phyloP scores from a whole-genome alignment of 2,797 vertebrate species.

The Periparus ater region DNA sequence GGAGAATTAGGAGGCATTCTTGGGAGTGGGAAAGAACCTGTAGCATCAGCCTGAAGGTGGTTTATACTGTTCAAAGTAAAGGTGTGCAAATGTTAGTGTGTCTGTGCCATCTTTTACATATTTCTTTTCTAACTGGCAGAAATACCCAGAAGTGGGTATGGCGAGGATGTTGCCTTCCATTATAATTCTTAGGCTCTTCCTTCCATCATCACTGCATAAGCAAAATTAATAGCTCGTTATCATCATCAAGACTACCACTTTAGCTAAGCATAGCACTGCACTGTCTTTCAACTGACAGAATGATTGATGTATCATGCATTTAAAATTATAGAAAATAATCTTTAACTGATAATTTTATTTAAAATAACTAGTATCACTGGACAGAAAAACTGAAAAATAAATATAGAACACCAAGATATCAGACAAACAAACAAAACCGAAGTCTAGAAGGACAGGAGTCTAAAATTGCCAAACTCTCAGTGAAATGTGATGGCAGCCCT shows the following conservation, averaged over 20 bases:
- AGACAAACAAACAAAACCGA: not conserved
- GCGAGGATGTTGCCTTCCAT: not conserved
- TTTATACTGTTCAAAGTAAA: not conserved
- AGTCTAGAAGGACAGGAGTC: not conserved
- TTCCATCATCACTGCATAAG: not conserved
- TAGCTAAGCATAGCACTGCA: not conserved
- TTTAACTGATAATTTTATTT: conserved; percentile 4
- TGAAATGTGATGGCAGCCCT: not conserved
- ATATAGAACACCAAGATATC: not conserved
- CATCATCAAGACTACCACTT: not conserved
- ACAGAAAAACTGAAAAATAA: not conserved
- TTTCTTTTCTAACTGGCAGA: conserved; percentile 18
- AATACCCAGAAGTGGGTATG: not conserved
- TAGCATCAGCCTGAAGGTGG: not conserved
- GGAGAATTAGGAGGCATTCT: not conserved
- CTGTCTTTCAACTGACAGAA: conserved; percentile 22
- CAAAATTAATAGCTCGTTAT: conserved; percentile 17
- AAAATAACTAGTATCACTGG: not conserved
- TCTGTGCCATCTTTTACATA: not conserved
- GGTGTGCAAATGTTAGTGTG: not conserved
- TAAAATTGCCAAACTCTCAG: not conserved
- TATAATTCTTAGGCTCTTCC: not conserved
- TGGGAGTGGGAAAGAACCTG: not conserved
- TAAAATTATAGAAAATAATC: conserved; percentile 36
- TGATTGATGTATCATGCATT: not conserved